Evolutionary conservation across 1,140 invertebrate genomes (phyloP), one percentile per base, ranked within the genome.

Genomic region (Trichoplusia ni): DNA sequence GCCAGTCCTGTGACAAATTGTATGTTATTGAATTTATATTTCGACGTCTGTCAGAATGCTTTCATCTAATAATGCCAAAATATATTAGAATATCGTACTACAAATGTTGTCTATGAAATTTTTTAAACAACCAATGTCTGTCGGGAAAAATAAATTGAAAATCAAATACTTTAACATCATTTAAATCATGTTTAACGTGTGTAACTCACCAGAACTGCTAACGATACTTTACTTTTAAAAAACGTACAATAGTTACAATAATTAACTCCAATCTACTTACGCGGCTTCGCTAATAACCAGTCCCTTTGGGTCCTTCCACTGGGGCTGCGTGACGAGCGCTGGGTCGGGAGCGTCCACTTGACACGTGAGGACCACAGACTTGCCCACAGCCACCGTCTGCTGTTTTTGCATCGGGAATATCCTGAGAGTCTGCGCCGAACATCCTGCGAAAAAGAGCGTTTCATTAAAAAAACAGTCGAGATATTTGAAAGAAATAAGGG

Each of bases 271-370:
- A 13, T 3, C 2, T 68, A 87, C 82, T 93, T 89, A 95, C 94
- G 89, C 91, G 74, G 91, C 92, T 33, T 91, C 91, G 53, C 94
- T 92, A 73, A 96, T 95, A 18, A 91, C 91, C 31, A 91, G 91
- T 68, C 94, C 92, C 18, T 91, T 86, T 18, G 93, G 93, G 78
- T 96, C 95, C 40, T 93, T 90, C 95, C 95, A 96, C 77, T 95
- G 92, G 21, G 95, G 91, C 67, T 95, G 91, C 1, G 91, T 91
- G 21, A 95, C 92, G 9, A 95, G 89, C 2, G 84, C 81, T 0
- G 90, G 82, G 65, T 95, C 91, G 0, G 91, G 92, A 1, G 93
- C 94, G 47, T 90, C 92, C 1, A 94, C 92, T 63, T 92, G 92
- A 79, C 95, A 96, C 1, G 95, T 95, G 58, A 96, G 81, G 27